Percentiles rank a stretch among this genome's conserved stretches.
These are phyloP conservation scores for Papilio protenor DNA, from an alignment of 2,888 invertebrate genomes.

Conservation along the genomic window DNA sequence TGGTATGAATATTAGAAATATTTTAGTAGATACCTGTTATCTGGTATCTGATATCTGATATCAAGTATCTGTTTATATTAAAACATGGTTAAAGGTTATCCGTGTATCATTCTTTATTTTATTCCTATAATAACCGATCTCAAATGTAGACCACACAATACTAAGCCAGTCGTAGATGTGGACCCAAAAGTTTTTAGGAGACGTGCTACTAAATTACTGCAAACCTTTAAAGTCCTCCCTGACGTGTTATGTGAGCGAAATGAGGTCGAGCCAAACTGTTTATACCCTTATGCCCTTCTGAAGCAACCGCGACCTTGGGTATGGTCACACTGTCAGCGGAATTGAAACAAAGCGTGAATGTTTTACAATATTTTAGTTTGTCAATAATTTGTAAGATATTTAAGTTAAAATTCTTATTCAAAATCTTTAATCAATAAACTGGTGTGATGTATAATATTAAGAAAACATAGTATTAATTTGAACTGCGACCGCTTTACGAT, in stretches of 20 bases:
- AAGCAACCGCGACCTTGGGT: conserved; percentile 30
- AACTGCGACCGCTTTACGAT: conserved; percentile 15
- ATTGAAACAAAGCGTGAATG: background rate
- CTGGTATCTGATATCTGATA: too few relatives aligned
- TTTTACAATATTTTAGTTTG: background rate
- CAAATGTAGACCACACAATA: background rate
- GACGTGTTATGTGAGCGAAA: conserved; percentile 31
- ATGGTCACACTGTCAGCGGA: conserved; percentile 12
- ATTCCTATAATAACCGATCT: background rate
- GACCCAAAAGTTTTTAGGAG: conserved; percentile 12
- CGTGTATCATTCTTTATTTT: background rate
- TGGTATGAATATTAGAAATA: too few relatives aligned
- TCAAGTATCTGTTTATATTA: background rate
- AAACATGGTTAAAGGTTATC: background rate
- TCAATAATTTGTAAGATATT: background rate
- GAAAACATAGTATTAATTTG: background rate
- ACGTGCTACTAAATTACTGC: conserved; percentile 18
- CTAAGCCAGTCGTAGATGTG: background rate
- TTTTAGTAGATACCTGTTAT: too few relatives aligned
- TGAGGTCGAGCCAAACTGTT: conserved; percentile 30
- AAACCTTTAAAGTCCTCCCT: conserved; percentile 37
- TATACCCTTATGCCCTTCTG: conserved; percentile 36
- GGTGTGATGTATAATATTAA: background rate
- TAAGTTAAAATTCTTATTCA: background rate
- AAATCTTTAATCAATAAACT: background rate